phyloP scores from a whole-genome alignment of 30 jellyfish, hydroid and myxozoan genomes.

The Rhopilema esculentum region DNA sequence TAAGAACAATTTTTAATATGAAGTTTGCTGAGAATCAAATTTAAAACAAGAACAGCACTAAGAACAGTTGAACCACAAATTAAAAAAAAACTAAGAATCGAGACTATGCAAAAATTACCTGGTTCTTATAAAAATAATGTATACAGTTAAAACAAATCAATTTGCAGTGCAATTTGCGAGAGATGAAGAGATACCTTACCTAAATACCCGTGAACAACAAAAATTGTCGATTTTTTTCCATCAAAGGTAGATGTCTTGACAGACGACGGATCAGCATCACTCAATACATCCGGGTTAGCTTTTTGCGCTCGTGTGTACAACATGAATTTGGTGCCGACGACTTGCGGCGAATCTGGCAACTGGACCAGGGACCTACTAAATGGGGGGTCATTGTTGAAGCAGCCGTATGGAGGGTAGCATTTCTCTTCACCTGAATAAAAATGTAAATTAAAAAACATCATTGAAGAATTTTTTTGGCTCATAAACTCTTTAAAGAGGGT shows the following conservation, averaged over 20 bases:
- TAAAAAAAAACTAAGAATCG: too few species aligned
- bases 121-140: too few species aligned
- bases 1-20: too few species aligned
- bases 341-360: conserved; percentile 78
- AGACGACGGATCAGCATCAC: conserved; percentile 36
- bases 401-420: conserved; percentile 89
- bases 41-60: too few species aligned
- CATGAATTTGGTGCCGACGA: conserved; percentile 57
- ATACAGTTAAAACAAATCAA: too few species aligned
- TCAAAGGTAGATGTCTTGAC: conserved; percentile 65
- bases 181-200: conserved; percentile 34
- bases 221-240: conserved; percentile 54
- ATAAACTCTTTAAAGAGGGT: too few species aligned
- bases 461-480: too few species aligned
- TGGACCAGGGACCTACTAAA: conserved; percentile 63
- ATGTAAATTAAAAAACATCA: too few species aligned
- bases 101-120: too few species aligned
- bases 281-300: conserved; percentile 33
- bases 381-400: conserved; percentile 81
- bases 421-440: conserved; percentile 44
- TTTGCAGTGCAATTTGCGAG: too few species aligned
- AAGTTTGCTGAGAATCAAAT: too few species aligned
- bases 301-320: conserved; percentile 58
- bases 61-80: too few species aligned
- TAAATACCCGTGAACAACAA: conserved; percentile 75